Percentiles rank a stretch among this genome's conserved stretches.
phyloP scores from a whole-genome alignment of 1,140 invertebrate genomes.

The Halictus rubicundus region DNA sequence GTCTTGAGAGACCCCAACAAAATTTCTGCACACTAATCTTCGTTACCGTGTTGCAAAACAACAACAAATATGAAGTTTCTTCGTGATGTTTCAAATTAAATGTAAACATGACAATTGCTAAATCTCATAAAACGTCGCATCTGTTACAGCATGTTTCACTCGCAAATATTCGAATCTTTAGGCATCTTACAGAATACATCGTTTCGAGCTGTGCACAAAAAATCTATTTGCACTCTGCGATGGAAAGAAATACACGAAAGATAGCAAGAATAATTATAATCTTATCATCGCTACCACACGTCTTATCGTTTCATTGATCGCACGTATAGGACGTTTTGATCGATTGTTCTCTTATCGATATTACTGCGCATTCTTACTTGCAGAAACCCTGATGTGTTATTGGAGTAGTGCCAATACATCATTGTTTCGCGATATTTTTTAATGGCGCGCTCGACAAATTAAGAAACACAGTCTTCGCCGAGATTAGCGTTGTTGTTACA shows the following conservation, averaged over 20 bases:
- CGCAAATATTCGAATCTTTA: neutral
- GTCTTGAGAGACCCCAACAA: too few relatives aligned
- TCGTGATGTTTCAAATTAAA: too few relatives aligned
- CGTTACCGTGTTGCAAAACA: too few relatives aligned
- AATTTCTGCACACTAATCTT: too few relatives aligned
- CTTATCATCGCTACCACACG: neutral
- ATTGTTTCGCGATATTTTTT: neutral
- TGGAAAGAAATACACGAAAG: neutral
- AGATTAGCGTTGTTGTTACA: neutral
- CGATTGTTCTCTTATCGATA: conserved; percentile 6
- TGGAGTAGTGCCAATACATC: neutral
- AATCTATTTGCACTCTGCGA: too few relatives aligned
- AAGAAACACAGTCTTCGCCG: neutral
- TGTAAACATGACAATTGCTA: neutral
- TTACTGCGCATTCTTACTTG: conserved; percentile 9
- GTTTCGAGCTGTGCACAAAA: neutral
- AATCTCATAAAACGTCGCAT: neutral
- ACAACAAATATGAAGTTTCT: too few relatives aligned
- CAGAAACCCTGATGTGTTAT: neutral
- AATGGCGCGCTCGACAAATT: neutral
- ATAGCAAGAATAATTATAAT: neutral
- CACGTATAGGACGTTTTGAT: neutral
- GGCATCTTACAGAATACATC: neutral
- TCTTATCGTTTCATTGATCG: conserved; percentile 11
- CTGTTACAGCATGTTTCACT: neutral